Base-by-base conservation (phyloP, 2,888 invertebrate species). In the Lithosia quadra region DNA sequence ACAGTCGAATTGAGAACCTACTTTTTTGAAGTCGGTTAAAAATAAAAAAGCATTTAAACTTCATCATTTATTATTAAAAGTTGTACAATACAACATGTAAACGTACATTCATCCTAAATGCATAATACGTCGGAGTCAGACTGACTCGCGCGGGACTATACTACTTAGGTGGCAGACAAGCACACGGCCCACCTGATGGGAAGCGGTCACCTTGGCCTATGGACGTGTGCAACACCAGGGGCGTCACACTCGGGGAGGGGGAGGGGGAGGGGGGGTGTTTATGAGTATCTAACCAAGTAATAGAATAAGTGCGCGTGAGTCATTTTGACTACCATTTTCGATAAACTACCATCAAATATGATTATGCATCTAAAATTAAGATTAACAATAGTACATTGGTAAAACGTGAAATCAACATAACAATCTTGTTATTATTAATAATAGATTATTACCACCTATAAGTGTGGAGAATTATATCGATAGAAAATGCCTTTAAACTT, bases 11-110 rank as follows among this genome's bases (percentile, higher is more conserved):
- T 13, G 2, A 11, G 8, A 2, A 11, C 13, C 8, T 10, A 10
- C 11, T 13, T 36, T 36, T 36, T 13, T 11, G 13, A 13, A 43
- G 18, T 18, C 18, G 18, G 18, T 18, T 43, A 49, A 49, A 49
- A 43, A 43, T 0, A 43, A 43, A 18, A 18, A 9, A 49, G n/a
- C n/a, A 49, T 9, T 49, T n/a, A 60, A 60, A 62, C 62, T 62
- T 62, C 28, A 62, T 62, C 24, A 49, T 62, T 62, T 62, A 62
- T 62, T 49, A 18, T 1, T 13, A 62, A 61, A 61, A 62, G 49
- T 62, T 28, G 21, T 33, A 62, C 49, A n/a, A n/a, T n/a, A 62
- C 49, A n/a, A 28, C 24, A 24, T n/a, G 7, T 28, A 24, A 22
- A 56, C 49, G 33, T 21, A n/a, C 43, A 49, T 10, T 28, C 49